phyloP scores from a whole-genome alignment of 2,888 invertebrate genomes.

The Junonia oenone region DNA sequence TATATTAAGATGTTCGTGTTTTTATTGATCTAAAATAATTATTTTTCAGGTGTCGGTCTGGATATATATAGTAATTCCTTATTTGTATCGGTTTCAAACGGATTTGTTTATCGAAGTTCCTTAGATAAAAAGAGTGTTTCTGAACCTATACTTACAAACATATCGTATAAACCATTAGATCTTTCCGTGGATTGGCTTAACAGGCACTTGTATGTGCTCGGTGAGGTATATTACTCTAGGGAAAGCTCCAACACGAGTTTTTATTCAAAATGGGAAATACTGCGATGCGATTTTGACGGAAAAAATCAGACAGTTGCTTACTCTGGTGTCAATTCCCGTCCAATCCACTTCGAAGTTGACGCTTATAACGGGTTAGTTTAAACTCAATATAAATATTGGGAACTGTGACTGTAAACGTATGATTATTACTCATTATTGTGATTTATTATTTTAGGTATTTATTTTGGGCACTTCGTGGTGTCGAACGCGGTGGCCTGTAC shows the following conservation, averaged over 20 bases:
- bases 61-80: constrained; percentile 86
- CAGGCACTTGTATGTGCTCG: constrained; percentile 89
- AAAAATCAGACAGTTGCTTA: constrained; percentile 84
- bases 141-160: constrained; percentile 76
- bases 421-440: neutral
- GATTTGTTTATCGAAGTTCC: constrained; percentile 80
- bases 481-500: constrained; percentile 83
- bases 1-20: neutral
- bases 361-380: constrained; percentile 89
- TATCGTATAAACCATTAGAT: constrained; percentile 83
- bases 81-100: constrained; percentile 87
- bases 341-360: constrained; percentile 92
- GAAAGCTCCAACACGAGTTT: constrained; percentile 44
- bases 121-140: constrained; percentile 63
- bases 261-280: constrained; percentile 83
- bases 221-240: constrained; percentile 81
- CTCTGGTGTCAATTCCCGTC: constrained; percentile 84
- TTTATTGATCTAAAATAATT: neutral
- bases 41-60: constrained; percentile 84
- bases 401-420: neutral
- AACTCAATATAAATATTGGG: neutral
- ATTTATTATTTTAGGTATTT: constrained; percentile 80
- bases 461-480: constrained; percentile 85
- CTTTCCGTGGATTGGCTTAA: constrained; percentile 94
- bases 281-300: constrained; percentile 87